phyloP scores from a whole-genome alignment of 2,113 vertebrate species.

The Otis tarda region DNA sequence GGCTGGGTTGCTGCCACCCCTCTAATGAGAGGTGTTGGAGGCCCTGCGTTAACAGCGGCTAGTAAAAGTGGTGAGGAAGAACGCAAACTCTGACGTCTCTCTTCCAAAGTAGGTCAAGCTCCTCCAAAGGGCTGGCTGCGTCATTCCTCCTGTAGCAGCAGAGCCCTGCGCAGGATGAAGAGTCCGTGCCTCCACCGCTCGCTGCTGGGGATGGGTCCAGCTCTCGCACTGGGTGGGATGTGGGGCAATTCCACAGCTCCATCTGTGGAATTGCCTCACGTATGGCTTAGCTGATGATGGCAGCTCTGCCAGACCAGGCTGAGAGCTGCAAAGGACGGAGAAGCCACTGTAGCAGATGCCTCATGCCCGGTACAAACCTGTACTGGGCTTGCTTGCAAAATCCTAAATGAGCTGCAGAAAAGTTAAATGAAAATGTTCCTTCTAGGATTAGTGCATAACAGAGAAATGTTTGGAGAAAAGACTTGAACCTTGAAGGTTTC shows the following conservation, averaged over 20 bases:
- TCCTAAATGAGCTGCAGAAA: background rate
- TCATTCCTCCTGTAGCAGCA: background rate
- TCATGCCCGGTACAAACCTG: background rate
- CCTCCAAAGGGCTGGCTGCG: background rate
- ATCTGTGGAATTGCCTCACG: too few species aligned
- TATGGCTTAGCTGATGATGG: background rate
- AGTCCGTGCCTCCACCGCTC: background rate
- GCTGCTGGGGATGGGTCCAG: background rate
- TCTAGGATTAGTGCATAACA: too few species aligned
- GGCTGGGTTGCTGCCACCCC: conserved; percentile 4
- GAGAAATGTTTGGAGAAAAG: background rate
- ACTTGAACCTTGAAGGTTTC: background rate
- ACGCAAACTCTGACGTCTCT: background rate
- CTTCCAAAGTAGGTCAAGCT: conserved; percentile 34
- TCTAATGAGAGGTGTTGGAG: conserved; percentile 40
- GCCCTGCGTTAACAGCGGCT: background rate
- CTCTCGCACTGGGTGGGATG: accelerated
- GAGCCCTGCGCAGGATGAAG: background rate
- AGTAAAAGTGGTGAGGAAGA: background rate
- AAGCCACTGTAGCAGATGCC: background rate
- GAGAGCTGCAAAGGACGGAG: background rate
- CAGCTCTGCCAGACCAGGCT: background rate
- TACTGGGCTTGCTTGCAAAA: background rate
- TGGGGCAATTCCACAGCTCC: background rate
- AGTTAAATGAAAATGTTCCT: background rate